A percentile compares a stretch with the other conserved stretches of the same genome.
Conservation (phyloP, 2,113 vertebrate species). For the Crotalus viridis region DNA sequence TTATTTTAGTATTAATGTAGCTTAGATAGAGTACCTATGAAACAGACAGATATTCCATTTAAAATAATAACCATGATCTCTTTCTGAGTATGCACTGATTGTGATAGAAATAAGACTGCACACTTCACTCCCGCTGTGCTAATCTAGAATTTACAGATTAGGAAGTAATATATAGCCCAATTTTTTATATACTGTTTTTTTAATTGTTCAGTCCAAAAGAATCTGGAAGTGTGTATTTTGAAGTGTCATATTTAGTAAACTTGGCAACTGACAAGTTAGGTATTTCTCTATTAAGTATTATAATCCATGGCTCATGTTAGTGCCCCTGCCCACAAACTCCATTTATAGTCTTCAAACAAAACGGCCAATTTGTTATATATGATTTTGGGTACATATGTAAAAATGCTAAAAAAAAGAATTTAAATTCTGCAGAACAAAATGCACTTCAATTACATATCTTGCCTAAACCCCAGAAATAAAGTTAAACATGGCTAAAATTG, state of each 20-base stretch:
- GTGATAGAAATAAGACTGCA: neutral
- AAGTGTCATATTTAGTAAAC: neutral
- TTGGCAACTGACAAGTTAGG: neutral
- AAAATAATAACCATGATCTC: neutral
- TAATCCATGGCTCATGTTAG: neutral
- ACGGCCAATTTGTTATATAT: neutral
- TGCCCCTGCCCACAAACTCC: neutral
- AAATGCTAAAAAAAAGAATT: neutral
- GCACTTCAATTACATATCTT: neutral
- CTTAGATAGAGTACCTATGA: neutral
- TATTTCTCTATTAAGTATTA: neutral
- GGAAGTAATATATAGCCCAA: neutral
- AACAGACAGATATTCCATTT: neutral
- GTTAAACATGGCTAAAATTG: neutral
- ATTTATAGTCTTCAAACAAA: neutral
- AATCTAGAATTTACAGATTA: neutral
- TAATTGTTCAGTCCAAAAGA: neutral
- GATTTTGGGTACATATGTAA: neutral
- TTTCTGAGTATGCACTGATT: neutral
- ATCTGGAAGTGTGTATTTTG: neutral
- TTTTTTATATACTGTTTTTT: neutral
- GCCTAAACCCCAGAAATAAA: neutral
- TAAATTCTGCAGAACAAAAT: neutral
- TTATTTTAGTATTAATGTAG: neutral
- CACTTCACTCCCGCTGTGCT: neutral